A percentile compares a stretch with the other conserved stretches of the same genome.
Conservation (phyloP, 1,140 invertebrate species). For the Drosophila ironensis region DNA sequence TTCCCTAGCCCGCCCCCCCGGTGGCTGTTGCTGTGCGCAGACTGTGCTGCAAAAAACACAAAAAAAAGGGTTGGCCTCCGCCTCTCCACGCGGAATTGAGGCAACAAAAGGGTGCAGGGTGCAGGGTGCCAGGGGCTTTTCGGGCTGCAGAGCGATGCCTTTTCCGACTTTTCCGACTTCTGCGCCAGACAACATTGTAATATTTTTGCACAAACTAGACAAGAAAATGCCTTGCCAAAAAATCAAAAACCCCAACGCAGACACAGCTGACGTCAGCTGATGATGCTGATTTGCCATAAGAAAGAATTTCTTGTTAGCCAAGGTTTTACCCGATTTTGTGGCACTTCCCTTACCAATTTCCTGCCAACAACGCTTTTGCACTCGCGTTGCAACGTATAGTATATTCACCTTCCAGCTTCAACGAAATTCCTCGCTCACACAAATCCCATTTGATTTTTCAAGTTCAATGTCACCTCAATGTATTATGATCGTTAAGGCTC, state of each 20-base stretch:
- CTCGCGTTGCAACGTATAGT: too few species aligned
- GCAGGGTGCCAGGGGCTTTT: neutral
- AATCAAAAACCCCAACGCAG: constrained; percentile 19
- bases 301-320: too few species aligned
- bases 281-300: constrained; percentile 33
- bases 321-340: too few species aligned
- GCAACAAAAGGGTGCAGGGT: constrained; percentile 5
- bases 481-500: constrained; percentile 35
- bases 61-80: constrained; percentile 39
- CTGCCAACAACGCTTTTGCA: neutral
- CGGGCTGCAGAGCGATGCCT: neutral
- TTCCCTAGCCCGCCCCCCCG: constrained; percentile 21
- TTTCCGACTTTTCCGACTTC: constrained; percentile 34
- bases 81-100: too few species aligned
- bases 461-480: constrained; percentile 71
- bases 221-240: constrained; percentile 25
- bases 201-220: constrained; percentile 49
- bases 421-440: neutral
- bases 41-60: constrained; percentile 27
- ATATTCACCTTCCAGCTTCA: too few species aligned
- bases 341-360: neutral
- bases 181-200: constrained; percentile 42
- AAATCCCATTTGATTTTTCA: constrained; percentile 48
- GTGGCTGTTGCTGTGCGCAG: constrained; percentile 43
- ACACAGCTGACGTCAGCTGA: constrained; percentile 43